Evolutionary conservation across 2,888 invertebrate species (phyloP).

Genomic region (Leptinotarsa haldemani): DNA sequence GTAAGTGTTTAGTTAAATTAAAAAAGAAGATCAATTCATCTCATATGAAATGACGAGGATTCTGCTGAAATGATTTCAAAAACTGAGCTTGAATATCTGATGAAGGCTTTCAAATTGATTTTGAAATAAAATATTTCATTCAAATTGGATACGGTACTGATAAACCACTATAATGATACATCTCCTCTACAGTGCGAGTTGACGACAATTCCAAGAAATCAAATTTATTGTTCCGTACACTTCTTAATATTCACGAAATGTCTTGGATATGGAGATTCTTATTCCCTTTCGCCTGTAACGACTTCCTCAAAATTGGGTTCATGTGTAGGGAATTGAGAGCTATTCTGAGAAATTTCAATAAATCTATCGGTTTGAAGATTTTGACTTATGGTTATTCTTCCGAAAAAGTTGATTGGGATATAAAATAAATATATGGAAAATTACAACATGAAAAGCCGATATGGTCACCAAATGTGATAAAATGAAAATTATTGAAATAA

Average conservation of each 20-base stretch:
- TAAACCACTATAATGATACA: background rate
- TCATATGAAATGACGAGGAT: no score
- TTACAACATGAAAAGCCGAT: no score
- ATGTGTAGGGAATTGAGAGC: background rate
- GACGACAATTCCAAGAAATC: background rate
- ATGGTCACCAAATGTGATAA: no score
- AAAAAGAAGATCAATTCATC: no score
- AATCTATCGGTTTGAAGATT: background rate
- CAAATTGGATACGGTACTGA: background rate
- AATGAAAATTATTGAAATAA: no score
- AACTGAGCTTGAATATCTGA: no score
- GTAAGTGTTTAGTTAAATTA: no score
- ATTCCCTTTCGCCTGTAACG: background rate
- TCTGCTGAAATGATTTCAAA: no score
- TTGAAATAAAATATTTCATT: background rate
- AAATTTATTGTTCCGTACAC: background rate
- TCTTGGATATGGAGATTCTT: background rate
- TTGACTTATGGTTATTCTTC: background rate
- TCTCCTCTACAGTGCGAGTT: background rate
- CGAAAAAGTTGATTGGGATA: no score
- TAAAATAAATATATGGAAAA: no score
- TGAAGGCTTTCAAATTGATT: background rate
- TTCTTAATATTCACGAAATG: slow-evolving; percentile 6
- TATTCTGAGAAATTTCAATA: background rate
- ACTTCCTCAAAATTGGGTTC: background rate